Percentiles rank a stretch among this genome's conserved stretches.
phyloP scores from a whole-genome alignment of 2,113 vertebrate species.

The Dicrurus megarhynchus region DNA sequence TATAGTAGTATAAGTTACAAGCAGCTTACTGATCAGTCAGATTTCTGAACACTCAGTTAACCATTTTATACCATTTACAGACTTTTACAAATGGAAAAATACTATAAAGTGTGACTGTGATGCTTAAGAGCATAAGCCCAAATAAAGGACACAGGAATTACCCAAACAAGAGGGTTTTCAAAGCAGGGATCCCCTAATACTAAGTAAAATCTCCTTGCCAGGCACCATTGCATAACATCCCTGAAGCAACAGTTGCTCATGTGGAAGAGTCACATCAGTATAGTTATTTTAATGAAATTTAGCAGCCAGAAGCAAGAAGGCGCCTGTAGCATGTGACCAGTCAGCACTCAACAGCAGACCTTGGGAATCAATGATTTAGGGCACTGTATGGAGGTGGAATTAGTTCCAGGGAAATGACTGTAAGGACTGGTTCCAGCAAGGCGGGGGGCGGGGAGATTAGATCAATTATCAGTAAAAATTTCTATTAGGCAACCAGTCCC shows the following conservation, averaged over 20 bases:
- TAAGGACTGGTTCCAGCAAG: background rate
- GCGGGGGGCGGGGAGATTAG: background rate
- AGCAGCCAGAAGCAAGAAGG: slow-evolving; percentile 39
- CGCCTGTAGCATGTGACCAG: background rate
- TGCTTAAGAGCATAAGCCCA: background rate
- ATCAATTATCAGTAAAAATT: slow-evolving; percentile 36
- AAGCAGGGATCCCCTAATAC: background rate
- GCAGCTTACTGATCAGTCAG: background rate
- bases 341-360: background rate
- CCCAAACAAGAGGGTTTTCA: background rate
- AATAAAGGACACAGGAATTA: background rate
- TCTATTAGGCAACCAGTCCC: background rate
- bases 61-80: background rate
- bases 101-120: background rate
- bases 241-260: slow-evolving; percentile 41
- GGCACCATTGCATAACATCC: slow-evolving; percentile 17
- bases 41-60: background rate
- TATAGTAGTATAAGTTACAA: background rate
- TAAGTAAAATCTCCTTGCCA: background rate
- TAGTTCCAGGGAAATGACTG: slow-evolving; percentile 8
- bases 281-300: slow-evolving; percentile 49
- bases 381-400: background rate
- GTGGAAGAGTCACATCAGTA: slow-evolving; percentile 8
- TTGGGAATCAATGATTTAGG: slow-evolving; percentile 29
- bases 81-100: background rate